Conservation (phyloP, 2,113 vertebrate species). For the Phycodurus eques region DNA sequence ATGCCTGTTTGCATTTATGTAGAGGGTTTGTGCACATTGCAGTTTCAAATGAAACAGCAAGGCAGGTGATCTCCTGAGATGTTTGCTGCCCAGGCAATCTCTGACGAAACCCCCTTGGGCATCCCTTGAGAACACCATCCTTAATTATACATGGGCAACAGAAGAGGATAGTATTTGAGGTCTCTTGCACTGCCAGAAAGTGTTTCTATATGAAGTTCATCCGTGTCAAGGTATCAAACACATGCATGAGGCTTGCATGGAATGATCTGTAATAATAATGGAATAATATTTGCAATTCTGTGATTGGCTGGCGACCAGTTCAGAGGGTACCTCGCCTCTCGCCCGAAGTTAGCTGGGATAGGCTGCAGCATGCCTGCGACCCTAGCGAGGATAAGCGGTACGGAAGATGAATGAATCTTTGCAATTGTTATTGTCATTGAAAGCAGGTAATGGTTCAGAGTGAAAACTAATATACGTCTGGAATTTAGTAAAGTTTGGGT, state of each 20-base stretch:
- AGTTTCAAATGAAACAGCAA: constrained; percentile 58
- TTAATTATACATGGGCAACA: constrained; percentile 69
- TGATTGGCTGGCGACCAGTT: background rate
- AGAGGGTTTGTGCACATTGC: constrained; percentile 38
- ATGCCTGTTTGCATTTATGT: constrained; percentile 34
- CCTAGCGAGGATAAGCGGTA: too few species aligned
- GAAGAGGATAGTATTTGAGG: constrained; percentile 62
- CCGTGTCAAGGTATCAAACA: constrained; percentile 46
- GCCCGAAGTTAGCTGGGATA: too few species aligned
- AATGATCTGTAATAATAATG: constrained; percentile 6
- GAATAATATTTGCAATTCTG: background rate
- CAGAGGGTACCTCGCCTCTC: too few species aligned
- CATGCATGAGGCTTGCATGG: constrained; percentile 23
- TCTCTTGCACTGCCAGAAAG: constrained; percentile 49
- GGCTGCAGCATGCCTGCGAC: too few species aligned
- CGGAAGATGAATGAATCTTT: background rate
- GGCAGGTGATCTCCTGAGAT: constrained; percentile 63
- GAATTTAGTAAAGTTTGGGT: too few species aligned
- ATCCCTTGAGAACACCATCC: constrained; percentile 53
- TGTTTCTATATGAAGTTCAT: constrained; percentile 45
- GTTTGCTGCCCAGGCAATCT: constrained; percentile 62
- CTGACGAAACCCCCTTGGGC: constrained; percentile 55
- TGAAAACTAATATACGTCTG: too few species aligned
- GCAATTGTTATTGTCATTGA: too few species aligned
- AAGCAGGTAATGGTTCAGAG: too few species aligned